phyloP scores from a whole-genome alignment of 2,888 invertebrate genomes.

The Torymus aiolomorphi region DNA sequence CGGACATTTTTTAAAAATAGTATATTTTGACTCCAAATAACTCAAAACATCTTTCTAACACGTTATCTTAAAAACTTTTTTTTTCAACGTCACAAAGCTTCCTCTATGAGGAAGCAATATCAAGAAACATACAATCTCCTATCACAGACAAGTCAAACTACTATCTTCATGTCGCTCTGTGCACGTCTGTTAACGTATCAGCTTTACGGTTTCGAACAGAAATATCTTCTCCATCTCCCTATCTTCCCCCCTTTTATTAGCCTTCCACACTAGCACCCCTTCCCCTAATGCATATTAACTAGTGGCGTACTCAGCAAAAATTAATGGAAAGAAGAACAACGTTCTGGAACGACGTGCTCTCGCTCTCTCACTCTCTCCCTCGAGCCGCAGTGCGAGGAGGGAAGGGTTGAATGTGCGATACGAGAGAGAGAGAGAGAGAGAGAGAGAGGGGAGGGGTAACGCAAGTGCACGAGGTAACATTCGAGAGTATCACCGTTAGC shows the following conservation, averaged over 20 bases:
- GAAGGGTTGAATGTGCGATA: conserved; percentile 35
- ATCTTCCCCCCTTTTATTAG: conserved; percentile 20
- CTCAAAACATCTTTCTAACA: no score
- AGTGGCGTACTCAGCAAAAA: conserved; percentile 73
- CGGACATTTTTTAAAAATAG: no score
- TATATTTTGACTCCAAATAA: no score
- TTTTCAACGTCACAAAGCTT: no score
- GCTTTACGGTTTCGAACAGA: conserved; percentile 15
- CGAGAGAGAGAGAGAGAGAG: conserved; percentile 29
- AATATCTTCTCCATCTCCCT: neutral
- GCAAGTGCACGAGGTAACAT: conserved; percentile 61
- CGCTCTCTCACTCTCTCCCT: neutral
- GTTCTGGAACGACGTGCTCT: conserved; percentile 32
- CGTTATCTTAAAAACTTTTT: no score
- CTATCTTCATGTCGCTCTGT: no score
- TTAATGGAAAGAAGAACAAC: conserved; percentile 72
- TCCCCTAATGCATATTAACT: conserved; percentile 73
- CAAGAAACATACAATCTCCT: no score
- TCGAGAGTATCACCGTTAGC: conserved; percentile 72
- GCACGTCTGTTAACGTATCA: conserved; percentile 29
- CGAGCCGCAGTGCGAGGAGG: neutral
- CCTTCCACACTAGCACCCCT: neutral
- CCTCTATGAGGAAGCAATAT: no score
- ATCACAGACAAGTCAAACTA: no score
- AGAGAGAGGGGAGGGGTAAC: conserved; percentile 45